These are phyloP conservation scores for Latrodectus geometricus DNA, from an alignment of 1,140 invertebrate species.

Conservation along the genomic window DNA sequence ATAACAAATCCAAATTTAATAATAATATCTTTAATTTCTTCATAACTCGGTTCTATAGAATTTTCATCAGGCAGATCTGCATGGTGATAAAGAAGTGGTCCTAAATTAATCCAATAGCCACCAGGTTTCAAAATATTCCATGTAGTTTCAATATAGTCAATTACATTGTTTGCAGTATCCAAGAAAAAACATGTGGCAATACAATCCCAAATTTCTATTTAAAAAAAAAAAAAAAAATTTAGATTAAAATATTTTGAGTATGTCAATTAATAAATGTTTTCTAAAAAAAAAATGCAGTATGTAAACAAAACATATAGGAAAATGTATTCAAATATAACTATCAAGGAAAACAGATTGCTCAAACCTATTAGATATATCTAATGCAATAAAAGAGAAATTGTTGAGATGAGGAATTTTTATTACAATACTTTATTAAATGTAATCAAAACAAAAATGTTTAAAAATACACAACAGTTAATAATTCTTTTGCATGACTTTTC, in stretches of 20 bases:
- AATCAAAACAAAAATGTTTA: no score
- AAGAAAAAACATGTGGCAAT: conserved; percentile 98
- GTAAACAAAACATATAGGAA: no score
- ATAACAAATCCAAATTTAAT: conserved; percentile 87
- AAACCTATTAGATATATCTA: no score
- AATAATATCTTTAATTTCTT: conserved; percentile 85
- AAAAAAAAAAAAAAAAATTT: conserved; percentile 33
- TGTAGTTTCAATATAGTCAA: conserved; percentile 95
- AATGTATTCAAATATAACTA: no score
- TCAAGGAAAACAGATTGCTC: no score
- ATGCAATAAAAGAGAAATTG: no score
- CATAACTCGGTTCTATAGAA: conserved; percentile 94
- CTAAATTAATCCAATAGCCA: conserved; percentile 82
- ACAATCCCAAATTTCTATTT: conserved; percentile 88
- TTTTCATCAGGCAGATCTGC: conserved; percentile 88
- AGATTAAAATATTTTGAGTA: no score
- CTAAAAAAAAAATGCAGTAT: no score
- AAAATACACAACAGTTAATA: no score
- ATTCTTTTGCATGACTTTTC: no score
- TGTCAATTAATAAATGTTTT: background rate
- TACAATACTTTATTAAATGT: no score
- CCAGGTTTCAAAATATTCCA: conserved; percentile 89
- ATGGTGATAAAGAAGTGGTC: conserved; percentile 95
- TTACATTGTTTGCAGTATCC: conserved; percentile 96
- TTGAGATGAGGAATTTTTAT: no score